These are phyloP conservation scores for Oscheius sp. DNA, from an alignment of 2,888 invertebrate genomes.

Conservation along the genomic window DNA sequence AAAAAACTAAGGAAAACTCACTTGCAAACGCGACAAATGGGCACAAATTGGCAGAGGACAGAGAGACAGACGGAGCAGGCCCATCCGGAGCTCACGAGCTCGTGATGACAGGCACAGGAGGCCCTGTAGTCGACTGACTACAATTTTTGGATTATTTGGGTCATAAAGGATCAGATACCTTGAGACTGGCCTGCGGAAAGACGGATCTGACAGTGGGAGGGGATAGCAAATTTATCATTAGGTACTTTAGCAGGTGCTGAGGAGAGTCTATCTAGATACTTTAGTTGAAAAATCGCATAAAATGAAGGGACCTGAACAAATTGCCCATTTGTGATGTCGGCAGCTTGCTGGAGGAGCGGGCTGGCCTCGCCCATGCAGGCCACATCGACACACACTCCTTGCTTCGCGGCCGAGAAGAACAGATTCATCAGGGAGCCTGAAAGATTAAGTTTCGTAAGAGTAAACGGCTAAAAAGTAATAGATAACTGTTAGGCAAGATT, in stretches of 20 bases:
- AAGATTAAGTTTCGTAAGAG: neutral
- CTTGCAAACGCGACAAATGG: conserved; percentile 56
- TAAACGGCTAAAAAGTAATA: no score
- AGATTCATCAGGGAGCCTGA: conserved; percentile 54
- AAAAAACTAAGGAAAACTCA: conserved; percentile 20
- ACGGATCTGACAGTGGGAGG: conserved; percentile 40
- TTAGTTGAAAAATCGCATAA: neutral
- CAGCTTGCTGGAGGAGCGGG: conserved; percentile 57
- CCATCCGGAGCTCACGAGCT: conserved; percentile 52
- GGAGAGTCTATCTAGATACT: conserved; percentile 18
- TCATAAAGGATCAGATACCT: conserved; percentile 15
- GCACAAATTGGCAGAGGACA: conserved; percentile 55
- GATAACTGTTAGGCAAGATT: neutral
- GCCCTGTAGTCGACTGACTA: conserved; percentile 58
- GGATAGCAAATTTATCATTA: conserved; percentile 46
- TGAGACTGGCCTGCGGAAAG: conserved; percentile 44
- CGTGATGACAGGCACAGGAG: conserved; percentile 56
- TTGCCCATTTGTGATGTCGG: conserved; percentile 59
- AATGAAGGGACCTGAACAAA: conserved; percentile 33
- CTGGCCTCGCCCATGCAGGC: conserved; percentile 49
- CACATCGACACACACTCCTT: conserved; percentile 55
- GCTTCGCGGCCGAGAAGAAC: conserved; percentile 58
- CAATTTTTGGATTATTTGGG: neutral
- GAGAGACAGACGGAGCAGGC: conserved; percentile 58
- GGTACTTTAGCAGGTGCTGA: neutral